Evolutionary conservation across 1,140 invertebrate species (phyloP), one percentile per base, ranked within the genome.

Genomic region (Triops cancriformis): DNA sequence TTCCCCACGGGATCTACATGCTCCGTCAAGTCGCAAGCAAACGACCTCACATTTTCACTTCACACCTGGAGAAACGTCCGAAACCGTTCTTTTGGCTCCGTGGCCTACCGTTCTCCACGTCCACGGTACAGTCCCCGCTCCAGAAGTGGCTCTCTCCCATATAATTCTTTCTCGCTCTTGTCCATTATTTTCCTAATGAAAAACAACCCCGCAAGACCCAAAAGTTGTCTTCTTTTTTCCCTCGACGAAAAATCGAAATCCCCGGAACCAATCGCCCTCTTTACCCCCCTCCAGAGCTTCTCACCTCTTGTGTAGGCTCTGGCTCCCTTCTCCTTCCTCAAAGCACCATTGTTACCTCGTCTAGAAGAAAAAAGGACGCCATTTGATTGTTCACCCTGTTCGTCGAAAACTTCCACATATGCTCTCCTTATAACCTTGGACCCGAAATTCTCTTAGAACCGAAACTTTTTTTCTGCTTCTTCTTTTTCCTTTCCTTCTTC

Each of bases 211-310:
- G 18, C 51, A 18, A 18, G 14, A 18, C 51, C 51, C 51, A 18
- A 3, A 14, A 12, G 14, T 64, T 64, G 5, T 23, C 45, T 23
- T n/a, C n/a, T 18, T 64, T 64, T 64, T 64, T 23, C 51, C 51
- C 51, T 37, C 6, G 23, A 9, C 31, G 26, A 74, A 74, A 74
- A 74, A 74, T 74, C 73, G 42, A 37, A 74, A 74, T 74, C 73
- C 27, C 73, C 73, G 73, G 73, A 74, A 31, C 73, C 31, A 41
- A 74, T 31, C 73, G 73, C 31, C 73, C 73, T 28, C 27, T 74
- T 43, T n/a, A 75, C 41, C 74, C 74, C 74, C 5, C 31, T 26
- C 41, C 18, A n/a, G 51, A 18, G 18, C 23, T 64, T 14, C 51
- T 18, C 51, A 64, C 51, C 51, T 64, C 14, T 23, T 64, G 18